Percentiles rank a stretch among this genome's conserved stretches.
Conservation (phyloP, 2,888 invertebrate genomes). For the Sminthurinus aureus region DNA sequence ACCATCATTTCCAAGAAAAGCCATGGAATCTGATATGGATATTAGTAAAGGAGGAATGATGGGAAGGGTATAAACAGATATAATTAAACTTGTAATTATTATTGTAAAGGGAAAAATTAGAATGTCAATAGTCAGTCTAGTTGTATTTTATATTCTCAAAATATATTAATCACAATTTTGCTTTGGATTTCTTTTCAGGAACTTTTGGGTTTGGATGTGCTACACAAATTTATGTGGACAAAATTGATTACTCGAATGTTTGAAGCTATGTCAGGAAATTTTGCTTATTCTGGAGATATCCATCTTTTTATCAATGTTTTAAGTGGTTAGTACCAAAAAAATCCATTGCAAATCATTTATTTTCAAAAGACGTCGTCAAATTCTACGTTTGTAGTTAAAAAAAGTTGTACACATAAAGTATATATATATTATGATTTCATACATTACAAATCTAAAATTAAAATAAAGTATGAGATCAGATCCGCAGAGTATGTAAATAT, state of each 20-base stretch:
- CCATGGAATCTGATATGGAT: slow-evolving; percentile 94
- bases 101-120: background rate
- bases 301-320: slow-evolving; percentile 97
- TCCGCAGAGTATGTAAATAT: no score
- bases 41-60: slow-evolving; percentile 88
- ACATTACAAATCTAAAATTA: no score
- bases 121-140: background rate
- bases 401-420: no score
- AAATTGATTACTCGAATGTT: slow-evolving; percentile 95
- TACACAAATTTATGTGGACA: slow-evolving; percentile 99
- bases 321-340: slow-evolving; percentile 76
- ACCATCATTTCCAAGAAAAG: slow-evolving; percentile 97
- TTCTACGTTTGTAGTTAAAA: no score
- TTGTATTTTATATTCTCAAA: background rate
- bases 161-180: background rate
- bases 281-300: slow-evolving; percentile 95
- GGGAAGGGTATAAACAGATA: slow-evolving; percentile 74
- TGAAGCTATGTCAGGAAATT: slow-evolving; percentile 96
- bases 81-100: background rate
- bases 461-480: no score
- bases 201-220: slow-evolving; percentile 88
- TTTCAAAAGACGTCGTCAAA: no score
- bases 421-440: no score
- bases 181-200: slow-evolving; percentile 67
- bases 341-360: background rate